Base-by-base conservation (phyloP, 2,113 vertebrate genomes). In the Dryoscopus gambensis region DNA sequence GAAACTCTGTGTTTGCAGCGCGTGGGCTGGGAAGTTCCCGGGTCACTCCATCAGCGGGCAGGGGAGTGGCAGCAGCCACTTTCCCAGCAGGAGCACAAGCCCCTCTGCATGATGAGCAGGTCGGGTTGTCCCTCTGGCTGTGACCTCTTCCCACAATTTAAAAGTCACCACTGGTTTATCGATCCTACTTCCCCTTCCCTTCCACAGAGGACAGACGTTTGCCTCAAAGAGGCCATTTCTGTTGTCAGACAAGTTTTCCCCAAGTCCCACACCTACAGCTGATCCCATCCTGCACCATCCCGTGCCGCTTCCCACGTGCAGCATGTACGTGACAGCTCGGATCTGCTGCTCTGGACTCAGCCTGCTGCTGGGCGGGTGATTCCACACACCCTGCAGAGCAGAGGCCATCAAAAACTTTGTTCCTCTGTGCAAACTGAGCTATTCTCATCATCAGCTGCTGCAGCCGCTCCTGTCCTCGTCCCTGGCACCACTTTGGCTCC, bases 241-340 rank as follows among this genome's bases (percentile, higher is more conserved):
- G 74, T 59, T 63, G 25, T 62, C 53, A 68, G 44, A 62, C 55
- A 44, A 50, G 53, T 60, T 85, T 75, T 87, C 77, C 91, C 68
- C 33, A 31, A 60, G 53, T 52, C 87, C 49, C 50, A 60, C 31
- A 12, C 20, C 42, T 39, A 15, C 70, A 15, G 7, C 47, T 1
- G 37, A 49, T 53, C 65, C 70, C 1, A 0, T 21, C 60, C 84
- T 25, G 27, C 40, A 19, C 35, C 68, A 35, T 27, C 67, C 44
- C 15, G 2, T 0, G 0, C n/a, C 0, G 0, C n/a, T 24, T 65
- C 14, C 44, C 73, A 8, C 0, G 2, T 25, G 63, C 49, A 76
- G 47, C 3, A 0, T 3, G 42, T 8, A 6, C 5, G 13, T 16
- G 25, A 16, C 39, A 13, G 37, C 91, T 75, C 3, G 0, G 53